Evolutionary conservation across 2,888 invertebrate species (phyloP).

Genomic region (Saturnia japonica): DNA sequence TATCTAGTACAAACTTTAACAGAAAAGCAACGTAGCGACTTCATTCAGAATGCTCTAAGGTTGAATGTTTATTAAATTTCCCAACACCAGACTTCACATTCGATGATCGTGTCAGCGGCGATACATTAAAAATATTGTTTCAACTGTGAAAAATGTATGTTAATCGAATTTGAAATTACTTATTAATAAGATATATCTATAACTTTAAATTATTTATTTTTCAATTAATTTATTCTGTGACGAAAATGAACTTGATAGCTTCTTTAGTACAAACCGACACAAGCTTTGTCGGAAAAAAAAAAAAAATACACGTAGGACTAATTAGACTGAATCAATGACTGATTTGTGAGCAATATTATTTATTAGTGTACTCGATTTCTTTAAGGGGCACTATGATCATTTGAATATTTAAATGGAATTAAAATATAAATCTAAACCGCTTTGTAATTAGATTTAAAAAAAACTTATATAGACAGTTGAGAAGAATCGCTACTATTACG

Average conservation of each 20-base stretch:
- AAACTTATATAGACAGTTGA: constrained; percentile 37
- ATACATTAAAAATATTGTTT: not conserved
- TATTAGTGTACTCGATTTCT: constrained; percentile 65
- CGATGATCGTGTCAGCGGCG: not conserved
- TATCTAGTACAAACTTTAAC: not conserved
- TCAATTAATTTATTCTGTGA: constrained; percentile 8
- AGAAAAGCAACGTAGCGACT: not conserved
- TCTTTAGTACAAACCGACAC: constrained; percentile 47
- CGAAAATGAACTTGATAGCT: constrained; percentile 21
- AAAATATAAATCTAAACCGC: constrained; percentile 15
- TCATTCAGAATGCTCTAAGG: not conserved
- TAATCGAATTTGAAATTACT: not conserved
- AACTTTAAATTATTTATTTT: constrained; percentile 13
- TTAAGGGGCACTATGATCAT: constrained; percentile 20
- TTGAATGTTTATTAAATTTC: not conserved
- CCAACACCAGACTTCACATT: not conserved
- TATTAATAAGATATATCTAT: constrained; percentile 17
- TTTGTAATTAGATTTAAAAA: constrained; percentile 20
- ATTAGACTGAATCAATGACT: constrained; percentile 78
- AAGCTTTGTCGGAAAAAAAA: constrained; percentile 36
- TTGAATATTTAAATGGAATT: constrained; percentile 16
- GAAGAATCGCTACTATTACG: constrained; percentile 28
- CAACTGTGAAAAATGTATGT: not conserved
- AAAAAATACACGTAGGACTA: constrained; percentile 44
- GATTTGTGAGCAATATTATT: constrained; percentile 80